Conservation (phyloP, 64 coral and sea anemone species). For the Cladopsammia gracilis region DNA sequence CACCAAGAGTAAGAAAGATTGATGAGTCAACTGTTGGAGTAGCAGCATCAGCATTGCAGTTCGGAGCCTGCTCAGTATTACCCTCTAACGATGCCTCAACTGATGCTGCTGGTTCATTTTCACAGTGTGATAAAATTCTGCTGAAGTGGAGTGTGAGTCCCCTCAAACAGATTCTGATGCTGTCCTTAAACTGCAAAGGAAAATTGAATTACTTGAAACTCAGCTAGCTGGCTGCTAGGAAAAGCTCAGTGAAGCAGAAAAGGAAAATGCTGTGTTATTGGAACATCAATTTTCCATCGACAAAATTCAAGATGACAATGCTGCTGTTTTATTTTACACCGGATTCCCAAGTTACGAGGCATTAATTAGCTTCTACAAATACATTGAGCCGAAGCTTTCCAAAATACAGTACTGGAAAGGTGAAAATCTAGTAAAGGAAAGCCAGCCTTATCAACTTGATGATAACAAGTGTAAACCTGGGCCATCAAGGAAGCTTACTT, state of each 20-base stretch:
- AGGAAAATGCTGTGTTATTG: slow-evolving; percentile 37
- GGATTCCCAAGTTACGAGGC: slow-evolving; percentile 29
- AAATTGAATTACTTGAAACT: slow-evolving; percentile 41
- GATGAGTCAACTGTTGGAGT: slow-evolving; percentile 17
- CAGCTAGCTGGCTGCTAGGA: slow-evolving; percentile 34
- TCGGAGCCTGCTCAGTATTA: slow-evolving; percentile 14
- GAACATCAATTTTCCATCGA: slow-evolving; percentile 1
- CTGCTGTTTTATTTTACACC: slow-evolving; percentile 19
- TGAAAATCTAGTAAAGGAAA: not conserved
- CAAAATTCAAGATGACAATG: slow-evolving; percentile 15
- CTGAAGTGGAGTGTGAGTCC: slow-evolving; percentile 7
- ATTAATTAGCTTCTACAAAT: not conserved
- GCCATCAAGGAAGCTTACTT: slow-evolving; percentile 38
- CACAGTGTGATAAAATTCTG: slow-evolving; percentile 18
- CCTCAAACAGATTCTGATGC: slow-evolving; percentile 3
- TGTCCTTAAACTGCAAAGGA: slow-evolving; percentile 3
- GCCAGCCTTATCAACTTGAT: slow-evolving; percentile 9
- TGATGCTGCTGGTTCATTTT: slow-evolving; percentile 15
- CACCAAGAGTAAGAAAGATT: slow-evolving; percentile 18
- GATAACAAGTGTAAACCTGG: slow-evolving; percentile 20
- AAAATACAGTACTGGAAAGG: slow-evolving; percentile 65
- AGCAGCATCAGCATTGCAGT: slow-evolving; percentile 15
- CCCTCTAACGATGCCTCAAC: slow-evolving; percentile 2
- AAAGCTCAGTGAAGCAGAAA: slow-evolving; percentile 42
- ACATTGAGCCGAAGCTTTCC: slow-evolving; percentile 3